Base-by-base conservation (phyloP, 92 coral and sea anemone species). In the Anthopleura xanthogrammica region DNA sequence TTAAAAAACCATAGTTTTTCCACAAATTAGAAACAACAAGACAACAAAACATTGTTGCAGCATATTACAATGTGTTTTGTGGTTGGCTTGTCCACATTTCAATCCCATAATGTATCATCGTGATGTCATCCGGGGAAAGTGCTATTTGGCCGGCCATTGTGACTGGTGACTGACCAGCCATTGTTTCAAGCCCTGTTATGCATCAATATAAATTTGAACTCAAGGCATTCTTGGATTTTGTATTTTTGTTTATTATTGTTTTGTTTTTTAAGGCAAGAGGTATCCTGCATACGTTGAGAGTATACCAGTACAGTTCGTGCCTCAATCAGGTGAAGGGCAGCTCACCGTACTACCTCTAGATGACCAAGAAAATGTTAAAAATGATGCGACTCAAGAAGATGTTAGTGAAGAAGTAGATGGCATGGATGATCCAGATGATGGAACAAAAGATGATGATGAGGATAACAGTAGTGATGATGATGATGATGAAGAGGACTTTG, bases 321-420 rank as follows among this genome's bases (percentile, higher is more conserved):
- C 95, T 5, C 85, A 82, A 41, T 78, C 89, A 70, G 83, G 36
- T 10, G 83, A 85, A 10, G 82, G 87, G 22, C 82, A 78, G 55
- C 87, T 91, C 4, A 84, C 86, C 19, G 91, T 91, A 19, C 81
- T 90, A 7, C 86, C 88, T 1, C 87, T 90, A 9, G 82, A 77
- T 72, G 87, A 79, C 16, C 75, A 62, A 19, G 82, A 77, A 16
- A 16, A 58, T 9, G 42, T 4, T 36, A 16, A 78, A 48, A 8
- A 5, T 40, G 11, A 36, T 22, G 19, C 55, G 19, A 20, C 55
- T 5, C 73, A 55, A 57, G 72, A 60, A 36, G 82, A 60, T 0
- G 3, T 41, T 9, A 39, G 14, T 85, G 78, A 50, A 23, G 41
- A 40, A 12, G 89, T 40, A 11, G 52, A 65, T 70, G 86, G 80